These are phyloP conservation scores for Rattus rattus DNA, from an alignment of 2,113 vertebrate genomes.

Conservation along the genomic window DNA sequence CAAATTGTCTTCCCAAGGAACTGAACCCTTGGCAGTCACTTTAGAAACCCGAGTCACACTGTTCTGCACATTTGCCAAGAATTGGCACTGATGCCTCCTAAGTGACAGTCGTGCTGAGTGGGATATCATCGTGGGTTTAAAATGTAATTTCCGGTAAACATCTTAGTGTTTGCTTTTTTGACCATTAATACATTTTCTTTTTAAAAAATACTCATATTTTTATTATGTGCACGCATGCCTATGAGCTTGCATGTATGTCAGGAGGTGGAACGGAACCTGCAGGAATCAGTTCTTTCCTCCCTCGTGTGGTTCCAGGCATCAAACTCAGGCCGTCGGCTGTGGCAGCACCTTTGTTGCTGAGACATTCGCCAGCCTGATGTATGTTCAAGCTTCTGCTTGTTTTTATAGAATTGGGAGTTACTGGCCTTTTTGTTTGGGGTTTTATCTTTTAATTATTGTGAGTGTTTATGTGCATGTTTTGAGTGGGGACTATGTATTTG, in stretches of 20 bases:
- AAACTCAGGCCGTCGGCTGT: background rate
- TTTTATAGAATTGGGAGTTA: background rate
- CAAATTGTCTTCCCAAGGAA: conserved; percentile 39
- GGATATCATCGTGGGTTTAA: background rate
- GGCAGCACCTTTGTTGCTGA: background rate
- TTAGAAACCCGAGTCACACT: background rate
- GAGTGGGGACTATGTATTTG: background rate
- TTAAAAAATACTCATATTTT: background rate
- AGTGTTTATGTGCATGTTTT: background rate
- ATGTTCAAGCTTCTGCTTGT: background rate
- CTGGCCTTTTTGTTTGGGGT: background rate
- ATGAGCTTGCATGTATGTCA: background rate
- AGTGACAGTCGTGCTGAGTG: background rate
- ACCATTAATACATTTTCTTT: background rate
- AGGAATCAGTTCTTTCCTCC: background rate
- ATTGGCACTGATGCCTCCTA: background rate
- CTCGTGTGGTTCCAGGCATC: background rate
- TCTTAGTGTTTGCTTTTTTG: conserved; percentile 7
- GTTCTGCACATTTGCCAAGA: background rate
- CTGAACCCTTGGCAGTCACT: background rate
- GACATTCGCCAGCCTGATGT: background rate
- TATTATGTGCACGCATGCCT: background rate
- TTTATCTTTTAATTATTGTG: background rate
- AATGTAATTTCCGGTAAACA: background rate
- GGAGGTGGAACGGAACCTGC: background rate